phyloP scores from a whole-genome alignment of 2,113 vertebrate species.

The Bagarius yarrelli region DNA sequence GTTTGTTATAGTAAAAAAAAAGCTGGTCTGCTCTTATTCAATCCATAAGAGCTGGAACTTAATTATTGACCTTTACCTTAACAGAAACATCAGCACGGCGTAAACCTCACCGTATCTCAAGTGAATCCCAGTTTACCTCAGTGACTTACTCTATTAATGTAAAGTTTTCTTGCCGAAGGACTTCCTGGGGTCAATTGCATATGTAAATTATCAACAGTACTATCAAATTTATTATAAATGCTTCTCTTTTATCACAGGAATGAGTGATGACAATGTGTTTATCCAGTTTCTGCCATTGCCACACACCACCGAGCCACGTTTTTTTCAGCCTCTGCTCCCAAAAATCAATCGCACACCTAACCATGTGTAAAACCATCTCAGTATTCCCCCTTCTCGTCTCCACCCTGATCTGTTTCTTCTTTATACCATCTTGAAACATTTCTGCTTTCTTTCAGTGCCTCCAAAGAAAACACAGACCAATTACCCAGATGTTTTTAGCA shows the following conservation, averaged over 20 bases:
- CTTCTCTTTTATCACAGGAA: neutral
- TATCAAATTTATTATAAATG: neutral
- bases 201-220: neutral
- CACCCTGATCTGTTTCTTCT: conserved; percentile 30
- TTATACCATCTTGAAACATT: conserved; percentile 25
- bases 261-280: neutral
- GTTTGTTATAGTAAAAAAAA: neutral
- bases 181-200: neutral
- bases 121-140: neutral
- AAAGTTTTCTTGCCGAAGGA: neutral
- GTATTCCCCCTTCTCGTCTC: conserved; percentile 12
- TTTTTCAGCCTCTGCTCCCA: conserved; percentile 5
- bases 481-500: conserved; percentile 57
- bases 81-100: neutral
- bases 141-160: neutral
- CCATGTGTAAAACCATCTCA: conserved; percentile 20
- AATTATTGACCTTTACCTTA: neutral
- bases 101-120: neutral
- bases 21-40: neutral
- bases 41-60: neutral
- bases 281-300: conserved; percentile 17
- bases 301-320: conserved; percentile 8
- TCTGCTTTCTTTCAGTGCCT: conserved; percentile 26
- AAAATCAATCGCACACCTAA: conserved; percentile 27
- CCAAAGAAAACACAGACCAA: conserved; percentile 51